Evolutionary conservation across 2,888 invertebrate genomes (phyloP).

Genomic region (Dryobota labecula): DNA sequence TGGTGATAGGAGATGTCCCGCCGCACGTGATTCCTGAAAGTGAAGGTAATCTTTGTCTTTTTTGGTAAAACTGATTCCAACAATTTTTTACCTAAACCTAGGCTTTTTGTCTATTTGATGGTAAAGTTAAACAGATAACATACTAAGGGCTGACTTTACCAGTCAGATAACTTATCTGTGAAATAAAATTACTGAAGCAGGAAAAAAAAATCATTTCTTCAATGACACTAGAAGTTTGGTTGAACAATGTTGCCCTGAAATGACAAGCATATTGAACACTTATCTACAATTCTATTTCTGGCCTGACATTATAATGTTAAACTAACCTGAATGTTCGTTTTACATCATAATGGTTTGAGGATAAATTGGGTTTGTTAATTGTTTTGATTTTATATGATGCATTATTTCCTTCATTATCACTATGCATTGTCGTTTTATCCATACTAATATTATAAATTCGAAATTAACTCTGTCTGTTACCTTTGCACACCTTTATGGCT

Average conservation of each 20-base stretch:
- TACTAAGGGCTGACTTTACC: no score
- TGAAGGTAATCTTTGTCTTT: conserved; percentile 67
- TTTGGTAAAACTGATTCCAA: background rate
- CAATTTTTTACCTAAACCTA: no score
- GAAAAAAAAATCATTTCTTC: no score
- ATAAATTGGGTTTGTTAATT: background rate
- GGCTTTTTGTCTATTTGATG: background rate
- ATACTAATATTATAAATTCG: no score
- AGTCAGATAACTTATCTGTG: background rate
- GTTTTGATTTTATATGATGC: background rate
- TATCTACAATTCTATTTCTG: background rate
- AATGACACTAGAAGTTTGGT: no score
- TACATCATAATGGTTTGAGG: no score
- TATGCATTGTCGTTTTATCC: background rate
- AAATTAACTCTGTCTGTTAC: background rate
- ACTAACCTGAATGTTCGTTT: no score
- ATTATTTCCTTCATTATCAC: background rate
- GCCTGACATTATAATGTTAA: background rate
- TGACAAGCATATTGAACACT: background rate
- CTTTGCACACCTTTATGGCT: background rate
- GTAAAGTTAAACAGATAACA: no score
- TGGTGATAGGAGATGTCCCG: conserved; percentile 73
- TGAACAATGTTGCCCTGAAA: background rate
- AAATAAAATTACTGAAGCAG: background rate
- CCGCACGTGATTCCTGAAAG: conserved; percentile 68